These are phyloP conservation scores for Chrysodeixis includens DNA, from an alignment of 2,888 invertebrate genomes.

Conservation along the genomic window DNA sequence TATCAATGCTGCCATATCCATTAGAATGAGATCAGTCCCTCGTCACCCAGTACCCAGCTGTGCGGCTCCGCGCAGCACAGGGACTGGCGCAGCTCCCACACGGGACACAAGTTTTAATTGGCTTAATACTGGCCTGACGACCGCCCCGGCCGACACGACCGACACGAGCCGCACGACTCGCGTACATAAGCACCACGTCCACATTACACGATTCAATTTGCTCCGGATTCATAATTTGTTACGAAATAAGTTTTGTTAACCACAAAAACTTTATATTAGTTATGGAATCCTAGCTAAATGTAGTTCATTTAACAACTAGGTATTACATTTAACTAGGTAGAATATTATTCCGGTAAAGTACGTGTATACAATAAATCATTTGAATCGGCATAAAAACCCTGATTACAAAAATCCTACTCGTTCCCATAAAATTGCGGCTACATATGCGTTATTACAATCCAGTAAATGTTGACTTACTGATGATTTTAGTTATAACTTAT, in stretches of 20 bases:
- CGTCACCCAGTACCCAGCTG: background rate
- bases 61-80: background rate
- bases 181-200: background rate
- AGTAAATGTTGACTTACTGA: too few species aligned
- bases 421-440: too few species aligned
- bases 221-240: background rate
- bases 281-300: background rate
- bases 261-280: background rate
- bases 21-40: background rate
- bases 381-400: too few species aligned
- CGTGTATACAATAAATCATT: too few species aligned
- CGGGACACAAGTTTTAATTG: conserved; percentile 42
- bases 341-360: too few species aligned
- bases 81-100: background rate
- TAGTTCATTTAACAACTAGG: too few species aligned
- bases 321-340: too few species aligned
- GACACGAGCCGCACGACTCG: background rate
- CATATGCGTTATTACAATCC: too few species aligned
- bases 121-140: conserved; percentile 21
- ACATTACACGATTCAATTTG: conserved; percentile 25
- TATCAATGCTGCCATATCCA: background rate
- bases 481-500: too few species aligned
- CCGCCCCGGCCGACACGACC: background rate
- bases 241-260: conserved; percentile 2
- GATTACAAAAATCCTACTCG: too few species aligned